Conservation (phyloP, 2,113 vertebrate species). For the Etia nguti region DNA sequence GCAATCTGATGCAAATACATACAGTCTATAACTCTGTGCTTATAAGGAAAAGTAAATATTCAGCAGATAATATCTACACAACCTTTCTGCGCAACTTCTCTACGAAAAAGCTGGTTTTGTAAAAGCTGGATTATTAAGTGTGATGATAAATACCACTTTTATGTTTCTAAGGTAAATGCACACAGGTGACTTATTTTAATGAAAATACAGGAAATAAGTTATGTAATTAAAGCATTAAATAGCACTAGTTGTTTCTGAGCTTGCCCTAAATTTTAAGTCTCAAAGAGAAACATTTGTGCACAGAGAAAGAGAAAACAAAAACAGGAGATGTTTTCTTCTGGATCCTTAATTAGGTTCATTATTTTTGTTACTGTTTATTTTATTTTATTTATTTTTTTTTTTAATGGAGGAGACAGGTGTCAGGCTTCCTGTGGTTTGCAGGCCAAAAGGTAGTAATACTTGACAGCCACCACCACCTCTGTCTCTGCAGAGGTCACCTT, state of each 20-base stretch:
- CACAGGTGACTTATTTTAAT: accelerated
- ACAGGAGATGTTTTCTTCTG: neutral
- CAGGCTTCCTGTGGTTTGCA: conserved; percentile 47
- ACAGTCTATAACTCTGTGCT: neutral
- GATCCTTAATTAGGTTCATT: neutral
- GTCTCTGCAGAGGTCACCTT: conserved; percentile 56
- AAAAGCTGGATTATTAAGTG: neutral
- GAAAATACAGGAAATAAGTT: neutral
- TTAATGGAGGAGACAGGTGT: neutral
- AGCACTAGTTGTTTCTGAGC: neutral
- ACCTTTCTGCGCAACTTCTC: neutral
- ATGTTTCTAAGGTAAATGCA: neutral
- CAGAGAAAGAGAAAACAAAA: neutral
- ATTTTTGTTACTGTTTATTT: too few relatives aligned
- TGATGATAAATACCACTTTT: neutral
- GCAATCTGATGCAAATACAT: too few relatives aligned
- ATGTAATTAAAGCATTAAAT: neutral
- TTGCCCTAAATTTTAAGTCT: neutral
- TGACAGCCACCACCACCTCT: conserved; percentile 55
- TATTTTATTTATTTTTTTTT: too few relatives aligned
- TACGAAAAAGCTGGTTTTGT: neutral
- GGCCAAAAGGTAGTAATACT: conserved; percentile 59
- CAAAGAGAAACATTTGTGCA: neutral
- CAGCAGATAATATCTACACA: neutral
- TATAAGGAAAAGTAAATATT: accelerated